Evolutionary conservation across 2,888 invertebrate species (phyloP).

Genomic region (Ophonus ardosiacus): DNA sequence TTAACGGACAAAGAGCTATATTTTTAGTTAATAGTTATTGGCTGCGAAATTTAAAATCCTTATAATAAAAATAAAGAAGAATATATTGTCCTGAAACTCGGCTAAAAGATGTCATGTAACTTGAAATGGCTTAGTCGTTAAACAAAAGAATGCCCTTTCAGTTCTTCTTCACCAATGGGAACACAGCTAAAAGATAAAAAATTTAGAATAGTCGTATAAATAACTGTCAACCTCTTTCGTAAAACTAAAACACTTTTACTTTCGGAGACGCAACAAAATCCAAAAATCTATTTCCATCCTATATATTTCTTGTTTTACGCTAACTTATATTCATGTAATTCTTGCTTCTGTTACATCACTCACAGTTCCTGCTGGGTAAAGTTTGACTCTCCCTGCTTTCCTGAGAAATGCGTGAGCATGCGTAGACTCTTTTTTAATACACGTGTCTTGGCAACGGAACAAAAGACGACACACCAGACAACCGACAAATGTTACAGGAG

Average conservation of each 20-base stretch:
- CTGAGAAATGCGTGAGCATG: background rate
- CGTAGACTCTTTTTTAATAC: background rate
- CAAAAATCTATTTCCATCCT: background rate
- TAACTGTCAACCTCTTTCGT: background rate
- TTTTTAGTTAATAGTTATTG: too few relatives aligned
- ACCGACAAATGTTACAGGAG: conserved; percentile 21
- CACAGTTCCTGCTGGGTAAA: background rate
- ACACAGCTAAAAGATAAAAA: background rate
- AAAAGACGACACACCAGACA: conserved; percentile 34
- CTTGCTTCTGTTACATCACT: background rate
- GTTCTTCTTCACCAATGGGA: background rate
- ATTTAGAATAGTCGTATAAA: background rate
- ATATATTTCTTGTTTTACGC: background rate
- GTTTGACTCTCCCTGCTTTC: background rate
- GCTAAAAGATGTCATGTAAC: background rate
- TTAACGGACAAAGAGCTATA: too few relatives aligned
- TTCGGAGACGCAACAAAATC: background rate
- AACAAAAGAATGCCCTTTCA: background rate
- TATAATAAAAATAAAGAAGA: background rate
- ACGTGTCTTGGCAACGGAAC: conserved; percentile 39
- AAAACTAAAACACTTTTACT: background rate
- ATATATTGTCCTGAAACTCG: background rate
- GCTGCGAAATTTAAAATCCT: background rate
- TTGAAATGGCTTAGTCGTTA: background rate
- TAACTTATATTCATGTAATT: background rate